Evolutionary conservation across 2,797 vertebrate species (phyloP).

Genomic region (Thamnophis elegans): DNA sequence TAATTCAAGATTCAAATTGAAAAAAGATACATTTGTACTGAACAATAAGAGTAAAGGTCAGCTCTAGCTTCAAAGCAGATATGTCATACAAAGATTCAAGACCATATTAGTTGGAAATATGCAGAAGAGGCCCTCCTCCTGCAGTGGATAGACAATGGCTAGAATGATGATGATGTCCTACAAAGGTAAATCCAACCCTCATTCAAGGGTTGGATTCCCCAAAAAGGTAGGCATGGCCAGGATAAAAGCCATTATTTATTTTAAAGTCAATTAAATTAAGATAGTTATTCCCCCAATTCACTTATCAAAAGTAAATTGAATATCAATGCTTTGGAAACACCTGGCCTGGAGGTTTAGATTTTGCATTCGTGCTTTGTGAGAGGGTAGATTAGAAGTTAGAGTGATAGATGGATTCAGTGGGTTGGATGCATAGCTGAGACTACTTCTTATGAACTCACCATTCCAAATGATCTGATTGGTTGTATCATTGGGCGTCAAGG

Average conservation of each 20-base stretch:
- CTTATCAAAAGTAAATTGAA: too few relatives aligned
- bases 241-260: not conserved
- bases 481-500: slow-evolving; percentile 98
- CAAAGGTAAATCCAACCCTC: not conserved
- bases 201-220: not conserved
- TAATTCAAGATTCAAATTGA: not conserved
- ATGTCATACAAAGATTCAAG: not conserved
- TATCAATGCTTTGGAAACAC: not conserved
- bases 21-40: not conserved
- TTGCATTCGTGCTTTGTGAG: not conserved
- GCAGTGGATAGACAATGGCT: not conserved
- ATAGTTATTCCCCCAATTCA: too few relatives aligned
- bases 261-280: not conserved
- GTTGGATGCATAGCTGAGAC: too few relatives aligned
- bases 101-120: not conserved
- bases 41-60: not conserved
- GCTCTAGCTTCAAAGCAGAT: not conserved
- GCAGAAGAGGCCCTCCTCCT: not conserved
- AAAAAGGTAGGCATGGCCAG: not conserved
- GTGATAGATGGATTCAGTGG: not conserved
- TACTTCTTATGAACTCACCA: too few relatives aligned
- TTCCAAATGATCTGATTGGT: slow-evolving; percentile 79
- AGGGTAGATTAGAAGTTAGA: not conserved
- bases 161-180: not conserved
- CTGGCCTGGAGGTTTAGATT: not conserved